Conservation (phyloP, 2,797 vertebrate genomes). For the Borostomias antarcticus region DNA sequence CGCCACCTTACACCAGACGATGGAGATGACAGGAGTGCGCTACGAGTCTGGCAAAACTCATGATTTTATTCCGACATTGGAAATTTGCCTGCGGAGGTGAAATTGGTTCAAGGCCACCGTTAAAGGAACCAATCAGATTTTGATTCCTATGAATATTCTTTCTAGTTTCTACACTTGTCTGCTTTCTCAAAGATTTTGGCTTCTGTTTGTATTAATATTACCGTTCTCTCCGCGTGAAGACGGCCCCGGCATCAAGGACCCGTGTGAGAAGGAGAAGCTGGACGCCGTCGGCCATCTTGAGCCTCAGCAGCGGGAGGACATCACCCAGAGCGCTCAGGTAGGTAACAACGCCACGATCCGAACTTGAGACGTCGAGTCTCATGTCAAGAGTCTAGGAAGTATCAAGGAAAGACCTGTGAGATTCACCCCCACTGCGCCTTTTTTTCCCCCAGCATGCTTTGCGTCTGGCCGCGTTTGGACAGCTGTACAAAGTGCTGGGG, state of each 20-base stretch:
- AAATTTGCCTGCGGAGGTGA: no score
- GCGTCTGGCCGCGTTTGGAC: conserved; percentile 91
- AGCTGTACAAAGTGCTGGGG: conserved; percentile 93
- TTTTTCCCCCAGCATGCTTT: conserved; percentile 81
- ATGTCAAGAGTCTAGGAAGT: background rate
- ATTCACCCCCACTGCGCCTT: no score
- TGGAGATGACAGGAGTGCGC: no score
- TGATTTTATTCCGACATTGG: no score
- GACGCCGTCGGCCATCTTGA: conserved; percentile 86
- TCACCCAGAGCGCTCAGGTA: conserved; percentile 97
- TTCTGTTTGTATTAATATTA: background rate
- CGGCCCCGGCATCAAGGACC: conserved; percentile 94
- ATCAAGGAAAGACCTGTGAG: background rate
- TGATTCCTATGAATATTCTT: no score
- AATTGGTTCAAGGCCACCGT: no score
- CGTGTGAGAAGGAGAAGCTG: conserved; percentile 92
- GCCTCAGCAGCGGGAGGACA: conserved; percentile 92
- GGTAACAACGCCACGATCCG: no score
- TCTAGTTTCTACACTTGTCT: no score
- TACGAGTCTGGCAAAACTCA: no score
- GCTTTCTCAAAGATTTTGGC: background rate
- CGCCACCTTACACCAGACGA: no score
- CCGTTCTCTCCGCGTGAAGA: conserved; percentile 74
- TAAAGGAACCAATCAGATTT: no score
- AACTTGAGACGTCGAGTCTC: background rate